Evolutionary conservation across 2,797 vertebrate species (phyloP), one percentile per base, ranked within the genome.

Genomic region (Alosa sapidissima): DNA sequence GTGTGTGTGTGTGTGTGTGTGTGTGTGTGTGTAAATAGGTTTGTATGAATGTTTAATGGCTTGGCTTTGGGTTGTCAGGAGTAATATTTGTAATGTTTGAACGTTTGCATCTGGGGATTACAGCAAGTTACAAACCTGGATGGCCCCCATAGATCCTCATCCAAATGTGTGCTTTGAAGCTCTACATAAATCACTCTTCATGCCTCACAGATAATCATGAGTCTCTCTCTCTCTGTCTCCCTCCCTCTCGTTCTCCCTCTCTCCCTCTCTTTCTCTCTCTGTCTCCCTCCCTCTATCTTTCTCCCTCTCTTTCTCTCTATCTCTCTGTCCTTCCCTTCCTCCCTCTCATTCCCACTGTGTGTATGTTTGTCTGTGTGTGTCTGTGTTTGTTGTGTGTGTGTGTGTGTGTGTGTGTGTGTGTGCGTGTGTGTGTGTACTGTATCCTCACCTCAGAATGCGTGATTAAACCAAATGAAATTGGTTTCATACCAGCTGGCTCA

Each of bases 401-500:
- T 72, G 65, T 72, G 6, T 72, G 36, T 72, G 33, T 72, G 68
- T 60, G 52, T 78, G 81, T 58, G 21, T 87, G 51, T 81, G 84
- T 81, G 81, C n/a, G 54, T 83, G 82, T 49, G 47, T 78, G 72
- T 45, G 36, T 19, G 13, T 21, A 3, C 81, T 8, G 4, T 47
- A 21, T 21, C 41, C 72, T 47, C 72, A 78, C 72, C 72, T 78
- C 72, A 21, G 21, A 75, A 78, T 78, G 83, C 9, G 68, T 83
- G 85, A 78, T 82, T 82, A 84, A 68, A 83, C 65, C 87, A 89
- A 85, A 86, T 89, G 82, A 85, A 86, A 85, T 49, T 87, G 82
- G 82, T 87, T 88, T 87, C 83, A 82, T 83, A 88, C 81, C 87
- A 87, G 84, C 87, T 89, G 89, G 86, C 54, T 81, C 82, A 65